Evolutionary conservation across 2,113 vertebrate species (phyloP).

Genomic region (Lycocorax pyrrhopterus): DNA sequence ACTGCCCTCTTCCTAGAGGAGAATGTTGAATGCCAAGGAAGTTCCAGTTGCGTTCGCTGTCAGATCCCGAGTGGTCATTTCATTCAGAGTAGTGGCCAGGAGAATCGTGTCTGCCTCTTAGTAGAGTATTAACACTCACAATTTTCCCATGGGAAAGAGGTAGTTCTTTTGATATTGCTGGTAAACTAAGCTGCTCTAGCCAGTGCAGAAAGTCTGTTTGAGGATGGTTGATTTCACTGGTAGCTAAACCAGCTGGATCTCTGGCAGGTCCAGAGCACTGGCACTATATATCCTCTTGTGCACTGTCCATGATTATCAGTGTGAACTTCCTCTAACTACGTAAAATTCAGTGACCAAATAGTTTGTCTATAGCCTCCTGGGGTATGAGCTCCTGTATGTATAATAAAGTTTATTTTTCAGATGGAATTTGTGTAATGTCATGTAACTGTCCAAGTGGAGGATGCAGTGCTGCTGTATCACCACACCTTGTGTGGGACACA

Average conservation of each 20-base stretch:
- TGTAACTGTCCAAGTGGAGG: neutral
- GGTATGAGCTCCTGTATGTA: neutral
- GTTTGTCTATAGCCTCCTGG: neutral
- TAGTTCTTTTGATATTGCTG: neutral
- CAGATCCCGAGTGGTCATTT: neutral
- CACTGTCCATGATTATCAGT: neutral
- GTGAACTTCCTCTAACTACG: neutral
- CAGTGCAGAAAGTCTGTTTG: neutral
- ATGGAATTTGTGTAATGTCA: neutral
- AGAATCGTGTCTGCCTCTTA: neutral
- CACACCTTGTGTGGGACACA: neutral
- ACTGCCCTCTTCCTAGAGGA: neutral
- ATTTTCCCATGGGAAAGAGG: neutral
- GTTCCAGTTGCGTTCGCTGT: fast-evolving
- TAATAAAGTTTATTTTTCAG: conserved; percentile 67
- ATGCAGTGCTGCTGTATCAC: neutral
- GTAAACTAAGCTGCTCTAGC: neutral
- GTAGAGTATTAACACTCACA: neutral
- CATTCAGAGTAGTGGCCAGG: neutral
- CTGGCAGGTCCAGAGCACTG: conserved; percentile 23
- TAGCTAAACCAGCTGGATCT: neutral
- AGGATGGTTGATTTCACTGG: neutral
- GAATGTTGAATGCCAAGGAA: neutral
- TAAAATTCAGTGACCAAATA: neutral
- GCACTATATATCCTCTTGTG: neutral